These are phyloP conservation scores for Ibidorhyncha struthersii DNA, from an alignment of 2,113 vertebrate species.

Conservation along the genomic window DNA sequence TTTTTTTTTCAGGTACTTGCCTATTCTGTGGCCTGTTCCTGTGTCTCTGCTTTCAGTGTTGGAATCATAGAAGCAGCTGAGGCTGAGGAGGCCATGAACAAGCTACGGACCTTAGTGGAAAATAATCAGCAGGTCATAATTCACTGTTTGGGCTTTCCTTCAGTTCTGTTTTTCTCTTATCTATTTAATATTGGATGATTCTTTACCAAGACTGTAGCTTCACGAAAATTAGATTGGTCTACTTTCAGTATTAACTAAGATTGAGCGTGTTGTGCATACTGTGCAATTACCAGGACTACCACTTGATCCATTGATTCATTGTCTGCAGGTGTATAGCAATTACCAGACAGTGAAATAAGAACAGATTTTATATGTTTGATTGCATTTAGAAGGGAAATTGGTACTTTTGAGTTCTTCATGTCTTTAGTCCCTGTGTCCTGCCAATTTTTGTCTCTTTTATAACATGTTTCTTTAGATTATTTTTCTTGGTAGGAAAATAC, in stretches of 20 bases:
- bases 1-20: conserved; percentile 82
- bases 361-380: neutral
- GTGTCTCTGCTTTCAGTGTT: conserved; percentile 84
- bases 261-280: accelerated
- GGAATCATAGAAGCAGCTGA: conserved; percentile 82
- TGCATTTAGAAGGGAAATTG: neutral
- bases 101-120: conserved; percentile 82
- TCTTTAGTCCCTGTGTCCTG: neutral
- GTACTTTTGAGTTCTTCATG: neutral
- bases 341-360: neutral
- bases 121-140: conserved; percentile 88
- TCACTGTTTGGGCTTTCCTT: neutral
- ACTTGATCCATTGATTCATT: neutral
- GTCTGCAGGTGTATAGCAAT: neutral
- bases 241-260: neutral
- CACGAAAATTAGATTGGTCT: neutral
- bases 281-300: neutral
- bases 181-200: neutral
- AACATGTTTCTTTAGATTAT: neutral
- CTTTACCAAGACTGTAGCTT: neutral
- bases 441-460: neutral
- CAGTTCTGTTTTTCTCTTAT: neutral
- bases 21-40: conserved; percentile 87
- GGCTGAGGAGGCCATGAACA: conserved; percentile 86
- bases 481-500: neutral